Evolutionary conservation across 2,888 invertebrate genomes (phyloP).

Genomic region (Drosophila kanekoi): DNA sequence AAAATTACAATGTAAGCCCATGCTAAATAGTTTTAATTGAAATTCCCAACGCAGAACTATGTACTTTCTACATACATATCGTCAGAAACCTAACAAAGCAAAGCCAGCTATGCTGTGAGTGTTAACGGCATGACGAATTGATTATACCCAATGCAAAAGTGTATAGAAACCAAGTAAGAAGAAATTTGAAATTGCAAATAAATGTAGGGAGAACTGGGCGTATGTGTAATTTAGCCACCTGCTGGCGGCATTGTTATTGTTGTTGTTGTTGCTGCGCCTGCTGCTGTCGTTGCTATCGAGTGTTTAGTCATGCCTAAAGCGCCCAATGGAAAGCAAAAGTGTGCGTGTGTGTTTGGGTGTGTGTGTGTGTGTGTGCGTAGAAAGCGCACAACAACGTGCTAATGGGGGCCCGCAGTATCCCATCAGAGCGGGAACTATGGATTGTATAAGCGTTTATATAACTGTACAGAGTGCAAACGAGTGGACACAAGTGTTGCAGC

Average conservation of each 20-base stretch:
- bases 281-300: conserved; percentile 28
- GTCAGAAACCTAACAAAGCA: neutral
- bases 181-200: conserved; percentile 22
- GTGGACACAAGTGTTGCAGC: conserved; percentile 28
- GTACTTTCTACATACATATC: neutral
- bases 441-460: conserved; percentile 53
- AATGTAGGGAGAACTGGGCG: conserved; percentile 47
- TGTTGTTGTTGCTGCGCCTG: conserved; percentile 7
- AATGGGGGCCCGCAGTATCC: conserved; percentile 26
- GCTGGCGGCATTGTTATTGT: conserved; percentile 3
- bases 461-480: conserved; percentile 46
- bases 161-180: conserved; percentile 23
- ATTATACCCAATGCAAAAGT: neutral
- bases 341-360: conserved; percentile 19
- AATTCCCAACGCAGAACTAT: neutral
- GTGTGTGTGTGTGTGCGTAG: conserved; percentile 44
- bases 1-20: neutral
- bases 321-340: conserved; percentile 63
- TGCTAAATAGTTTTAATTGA: neutral
- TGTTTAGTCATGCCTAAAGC: conserved; percentile 67
- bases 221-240: conserved; percentile 59
- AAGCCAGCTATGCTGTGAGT: neutral
- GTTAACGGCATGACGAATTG: conserved; percentile 6
- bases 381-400: conserved; percentile 60
- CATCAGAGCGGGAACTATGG: conserved; percentile 17